Evolutionary conservation across 2,797 vertebrate species (phyloP).

Genomic region (Zenarchopterus dispar): DNA sequence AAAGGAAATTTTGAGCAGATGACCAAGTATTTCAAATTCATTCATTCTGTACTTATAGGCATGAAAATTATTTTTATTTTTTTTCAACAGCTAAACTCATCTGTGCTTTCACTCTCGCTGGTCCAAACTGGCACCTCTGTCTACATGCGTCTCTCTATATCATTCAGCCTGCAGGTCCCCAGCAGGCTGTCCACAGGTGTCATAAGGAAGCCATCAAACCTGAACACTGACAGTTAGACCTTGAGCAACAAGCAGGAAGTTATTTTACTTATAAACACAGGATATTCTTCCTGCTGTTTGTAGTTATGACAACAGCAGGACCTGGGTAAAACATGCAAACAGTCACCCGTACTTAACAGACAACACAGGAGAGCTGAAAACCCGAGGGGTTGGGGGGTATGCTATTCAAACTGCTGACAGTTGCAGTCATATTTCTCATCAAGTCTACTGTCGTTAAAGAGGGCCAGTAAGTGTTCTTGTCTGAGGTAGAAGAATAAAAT

Average conservation of each 20-base stretch:
- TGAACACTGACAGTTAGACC: constrained; percentile 30
- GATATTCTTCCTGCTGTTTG: constrained; percentile 30
- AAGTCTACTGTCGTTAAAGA: constrained; percentile 32
- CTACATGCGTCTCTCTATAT: constrained; percentile 23
- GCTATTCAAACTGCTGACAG: constrained; percentile 25
- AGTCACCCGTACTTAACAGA: neutral
- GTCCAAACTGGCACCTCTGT: neutral
- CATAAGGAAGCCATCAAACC: constrained; percentile 21
- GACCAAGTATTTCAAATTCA: no score
- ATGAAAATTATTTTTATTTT: no score
- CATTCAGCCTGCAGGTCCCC: constrained; percentile 14
- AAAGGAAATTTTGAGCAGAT: no score
- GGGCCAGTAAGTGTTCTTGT: constrained; percentile 16
- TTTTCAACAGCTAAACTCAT: neutral
- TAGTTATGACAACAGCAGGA: constrained; percentile 7
- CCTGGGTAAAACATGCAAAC: neutral
- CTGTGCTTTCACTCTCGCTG: neutral
- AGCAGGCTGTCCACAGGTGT: constrained; percentile 5
- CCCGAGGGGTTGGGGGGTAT: constrained; percentile 24
- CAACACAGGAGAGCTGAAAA: neutral
- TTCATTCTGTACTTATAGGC: no score
- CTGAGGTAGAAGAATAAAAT: constrained; percentile 7
- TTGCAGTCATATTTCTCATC: constrained; percentile 21
- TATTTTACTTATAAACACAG: constrained; percentile 43
- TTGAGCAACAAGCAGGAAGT: constrained; percentile 50